Base-by-base conservation (phyloP, 2,888 invertebrate genomes). In the Theodoxus fluviatilis region DNA sequence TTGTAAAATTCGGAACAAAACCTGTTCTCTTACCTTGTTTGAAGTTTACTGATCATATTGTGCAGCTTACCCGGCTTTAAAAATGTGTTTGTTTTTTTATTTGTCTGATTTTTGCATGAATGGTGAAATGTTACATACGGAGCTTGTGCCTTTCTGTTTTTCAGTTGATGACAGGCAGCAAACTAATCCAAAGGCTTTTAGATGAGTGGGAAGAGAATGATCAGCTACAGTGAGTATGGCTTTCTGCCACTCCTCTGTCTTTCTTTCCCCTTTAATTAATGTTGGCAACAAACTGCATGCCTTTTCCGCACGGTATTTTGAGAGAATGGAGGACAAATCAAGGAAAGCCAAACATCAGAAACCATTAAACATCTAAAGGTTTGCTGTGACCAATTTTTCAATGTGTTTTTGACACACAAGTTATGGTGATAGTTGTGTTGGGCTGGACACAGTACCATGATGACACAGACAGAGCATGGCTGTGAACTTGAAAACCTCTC, bases 131-230 rank as follows among this genome's bases (percentile, higher is more conserved):
- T 47, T 37, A 35, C n/a, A 22, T 22, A 28, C 7, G 52, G 18
- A 55, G n/a, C 7, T 55, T 38, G 7, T 31, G 49, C 25, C 28
- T 66, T 35, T 55, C 72, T 72, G 69, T 85, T 84, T 90, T 89
- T 3, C 89, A 94, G 94, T 89, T 94, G 83, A 90, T 94, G 86
- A 88, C 91, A 81, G 92, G 94, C 85, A 94, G 94, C 88, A 92
- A 92, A 82, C 89, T 96, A 85, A 89, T 94, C 78, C 91, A 93
- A 79, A 91, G 92, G 86, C 91, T 96, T 81, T 90, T 95, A 86
- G 92, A 93, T 78, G 93, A 92, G 67, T 96, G 93, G 91, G 91
- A 93, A 81, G 91, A 92, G 77, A 94, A 94, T 87, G 92, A 92
- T 79, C 90, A 90, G 80, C 90, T 91, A 86, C 92, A 93, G 94